Conservation (phyloP, 2,113 vertebrate genomes). For the Panthera tigris region DNA sequence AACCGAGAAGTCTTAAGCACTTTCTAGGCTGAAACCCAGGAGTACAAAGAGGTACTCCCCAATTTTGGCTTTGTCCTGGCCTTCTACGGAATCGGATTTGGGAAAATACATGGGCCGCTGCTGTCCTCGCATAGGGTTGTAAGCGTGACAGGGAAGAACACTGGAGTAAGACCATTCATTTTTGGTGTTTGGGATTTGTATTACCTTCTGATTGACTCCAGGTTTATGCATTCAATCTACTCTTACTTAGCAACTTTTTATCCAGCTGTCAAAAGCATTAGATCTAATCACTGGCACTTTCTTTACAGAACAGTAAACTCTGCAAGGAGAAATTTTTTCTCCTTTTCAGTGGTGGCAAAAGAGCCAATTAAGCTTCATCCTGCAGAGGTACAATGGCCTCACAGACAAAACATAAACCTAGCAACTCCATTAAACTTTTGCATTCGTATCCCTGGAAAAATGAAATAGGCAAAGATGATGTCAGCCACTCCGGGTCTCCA, state of each 20-base stretch:
- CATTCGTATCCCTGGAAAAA: background rate
- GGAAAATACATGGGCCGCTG: background rate
- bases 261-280: conserved; percentile 69
- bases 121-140: background rate
- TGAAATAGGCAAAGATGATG: background rate
- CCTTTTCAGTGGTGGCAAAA: conserved; percentile 56
- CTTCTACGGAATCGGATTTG: background rate
- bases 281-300: conserved; percentile 76
- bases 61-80: background rate
- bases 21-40: background rate
- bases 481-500: background rate
- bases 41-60: background rate
- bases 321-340: conserved; percentile 47
- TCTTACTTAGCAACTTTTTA: conserved; percentile 74
- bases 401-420: conserved; percentile 23
- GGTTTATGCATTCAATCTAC: conserved; percentile 60
- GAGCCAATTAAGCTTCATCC: conserved; percentile 71
- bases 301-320: conserved; percentile 66
- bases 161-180: background rate
- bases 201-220: conserved; percentile 41
- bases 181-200: conserved; percentile 25
- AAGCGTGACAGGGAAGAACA: background rate
- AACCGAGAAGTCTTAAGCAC: background rate
- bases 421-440: conserved; percentile 47
- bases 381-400: conserved; percentile 50